Base-by-base conservation (phyloP, 2,113 vertebrate species). In the Brachyistius frenatus region DNA sequence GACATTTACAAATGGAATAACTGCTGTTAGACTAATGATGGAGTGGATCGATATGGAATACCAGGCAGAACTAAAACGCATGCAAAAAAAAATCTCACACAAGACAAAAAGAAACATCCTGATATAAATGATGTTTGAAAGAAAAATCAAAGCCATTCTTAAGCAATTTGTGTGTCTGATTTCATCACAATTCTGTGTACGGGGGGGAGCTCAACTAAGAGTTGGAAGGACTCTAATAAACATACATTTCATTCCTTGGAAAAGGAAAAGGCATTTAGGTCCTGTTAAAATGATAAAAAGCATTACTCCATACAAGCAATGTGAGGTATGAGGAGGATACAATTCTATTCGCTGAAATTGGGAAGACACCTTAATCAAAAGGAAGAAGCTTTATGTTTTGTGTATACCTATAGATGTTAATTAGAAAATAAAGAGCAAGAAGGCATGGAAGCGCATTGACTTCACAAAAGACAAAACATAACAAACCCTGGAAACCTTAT, bases 261-360 rank as follows among this genome's bases (percentile, higher is more conserved):
- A 73, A 80, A 85, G 66, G 71, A 90, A 83, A 90, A 91, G 87
- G 88, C 87, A 89, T 88, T 88, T 82, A 92, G 87, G 87, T 93
- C 88, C 86, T 55, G 74, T 85, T 89, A 14, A 87, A 91, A 89
- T 74, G 64, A 87, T 76, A 71, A 77, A 73, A 84, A 86, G 85
- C 85, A 89, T 86, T 88, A 92, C 88, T 90, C 80, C 81, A 72
- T 78, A 81, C 64, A 91, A 93, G 90, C 87, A 88, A 90, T 85
- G 88, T 91, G 93, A 93, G 93, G 90, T 91, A 92, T 91, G 91
- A 93, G 64, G 88, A 92, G 87, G 93, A 91, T 89, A 91, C 89
- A 88, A 79, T 89, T 90, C 89, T 88, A 84, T 88, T 86, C 1
- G 89, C 88, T 92, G 86, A 87, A 85, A 80, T 71, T 76, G 90